Base-by-base conservation (phyloP, 2,797 vertebrate genomes). In the Crenichthys baileyi region DNA sequence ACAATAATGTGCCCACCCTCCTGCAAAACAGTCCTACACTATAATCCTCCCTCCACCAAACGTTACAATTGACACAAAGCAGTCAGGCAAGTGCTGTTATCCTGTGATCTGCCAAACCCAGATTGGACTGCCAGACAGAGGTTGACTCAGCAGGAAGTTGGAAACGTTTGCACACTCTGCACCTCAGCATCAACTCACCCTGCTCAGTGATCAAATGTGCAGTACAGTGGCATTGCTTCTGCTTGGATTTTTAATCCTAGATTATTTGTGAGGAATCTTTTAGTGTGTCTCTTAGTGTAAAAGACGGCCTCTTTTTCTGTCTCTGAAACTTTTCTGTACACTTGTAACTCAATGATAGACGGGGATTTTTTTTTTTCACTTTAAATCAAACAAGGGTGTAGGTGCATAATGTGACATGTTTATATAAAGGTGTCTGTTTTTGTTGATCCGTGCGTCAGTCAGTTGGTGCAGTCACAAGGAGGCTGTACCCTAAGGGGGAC, bases 401-500 rank as follows among this genome's bases (percentile, higher is more conserved):
- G 53, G 53, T 77, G 55, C 53, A 71, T 46, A 61, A 46, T 44
- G 67, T 60, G 56, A 58, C 36, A 39, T 67, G 55, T 61, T 70
- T 44, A 61, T 46, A 46, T 76, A 24, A 29, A 46, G 75, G 56
- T 41, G 63, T 74, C 72, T 56, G 46, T 29, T 39, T 7, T 0
- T 39, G 31, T 63, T 56, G 29, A 60, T 75, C 29, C 29, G 15
- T 56, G 53, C 26, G 39, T 70, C 67, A 70, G 67, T 70, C 67
- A 46, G 20, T 53, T 8, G 12, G 53, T 55, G 48, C 3, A 56
- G 39, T 58, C 18, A 46, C 58, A 36, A 15, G 50, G 8, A 78
- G 50, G 29, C 36, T 78, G 53, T 61, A 39, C 15, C 51, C 48
- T 48, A 16, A 15, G 18, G 8, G 12, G 9, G 18, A 55, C 55